Conservation (phyloP, 2,888 invertebrate genomes). For the Tetranychus truncatus region DNA sequence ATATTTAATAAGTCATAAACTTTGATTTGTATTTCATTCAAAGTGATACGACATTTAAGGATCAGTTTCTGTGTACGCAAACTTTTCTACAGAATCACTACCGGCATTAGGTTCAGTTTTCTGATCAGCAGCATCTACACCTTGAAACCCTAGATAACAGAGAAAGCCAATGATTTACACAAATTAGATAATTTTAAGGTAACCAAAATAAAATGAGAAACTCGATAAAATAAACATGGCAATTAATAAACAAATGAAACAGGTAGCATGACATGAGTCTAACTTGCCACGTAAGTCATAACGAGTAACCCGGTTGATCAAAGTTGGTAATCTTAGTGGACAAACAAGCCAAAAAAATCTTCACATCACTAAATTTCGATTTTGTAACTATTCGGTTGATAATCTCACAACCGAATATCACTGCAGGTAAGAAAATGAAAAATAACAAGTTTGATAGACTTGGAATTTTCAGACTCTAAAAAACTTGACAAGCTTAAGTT, state of each 20-base stretch:
- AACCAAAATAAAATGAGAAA: not conserved
- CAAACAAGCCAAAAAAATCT: not conserved
- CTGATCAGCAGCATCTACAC: slow-evolving; percentile 29
- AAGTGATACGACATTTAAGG: too few species aligned
- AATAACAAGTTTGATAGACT: too few species aligned
- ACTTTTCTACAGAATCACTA: slow-evolving; percentile 31
- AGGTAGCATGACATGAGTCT: not conserved
- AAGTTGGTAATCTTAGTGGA: not conserved
- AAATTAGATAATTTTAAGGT: not conserved
- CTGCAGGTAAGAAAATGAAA: not conserved
- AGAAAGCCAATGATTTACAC: not conserved
- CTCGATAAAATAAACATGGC: not conserved
- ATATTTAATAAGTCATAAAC: too few species aligned
- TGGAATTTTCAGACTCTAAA: too few species aligned
- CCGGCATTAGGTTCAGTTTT: slow-evolving; percentile 26
- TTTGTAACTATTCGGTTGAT: too few species aligned
- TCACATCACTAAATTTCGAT: too few species aligned
- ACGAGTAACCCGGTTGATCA: not conserved
- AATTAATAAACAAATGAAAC: not conserved
- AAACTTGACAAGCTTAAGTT: too few species aligned
- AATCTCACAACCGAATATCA: too few species aligned
- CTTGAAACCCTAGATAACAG: not conserved
- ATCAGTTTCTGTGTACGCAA: too few species aligned
- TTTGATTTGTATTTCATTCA: too few species aligned
- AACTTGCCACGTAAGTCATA: not conserved